phyloP scores from a whole-genome alignment of 2,888 invertebrate genomes.

The Hofmannophila pseudospretella region DNA sequence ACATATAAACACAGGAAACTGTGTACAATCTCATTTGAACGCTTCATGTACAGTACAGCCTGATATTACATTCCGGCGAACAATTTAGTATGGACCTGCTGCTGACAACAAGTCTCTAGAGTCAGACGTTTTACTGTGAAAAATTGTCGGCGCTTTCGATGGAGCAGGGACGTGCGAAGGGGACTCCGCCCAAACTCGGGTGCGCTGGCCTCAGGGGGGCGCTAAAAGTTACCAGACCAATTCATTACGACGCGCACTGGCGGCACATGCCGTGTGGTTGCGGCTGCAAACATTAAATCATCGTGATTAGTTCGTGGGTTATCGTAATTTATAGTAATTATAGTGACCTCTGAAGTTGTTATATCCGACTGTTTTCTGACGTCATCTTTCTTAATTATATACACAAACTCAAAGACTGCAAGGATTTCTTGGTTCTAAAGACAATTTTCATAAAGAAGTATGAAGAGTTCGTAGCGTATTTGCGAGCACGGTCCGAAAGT shows the following conservation, averaged over 20 bases:
- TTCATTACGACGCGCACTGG: neutral
- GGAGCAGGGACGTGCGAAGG: neutral
- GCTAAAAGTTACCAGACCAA: neutral
- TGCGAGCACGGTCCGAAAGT: too few relatives aligned
- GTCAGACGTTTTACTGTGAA: constrained; percentile 21
- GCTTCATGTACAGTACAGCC: constrained; percentile 22
- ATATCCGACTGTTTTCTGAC: too few relatives aligned
- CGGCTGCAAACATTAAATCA: too few relatives aligned
- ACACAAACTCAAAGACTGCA: too few relatives aligned
- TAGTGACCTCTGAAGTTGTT: too few relatives aligned
- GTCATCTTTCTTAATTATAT: too few relatives aligned
- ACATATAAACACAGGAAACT: constrained; percentile 29
- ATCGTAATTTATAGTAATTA: too few relatives aligned
- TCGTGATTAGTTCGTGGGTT: too few relatives aligned
- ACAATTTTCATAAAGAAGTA: too few relatives aligned
- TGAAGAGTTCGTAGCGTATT: too few relatives aligned
- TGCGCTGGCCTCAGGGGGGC: neutral
- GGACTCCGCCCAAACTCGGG: neutral
- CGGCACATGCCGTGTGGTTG: too few relatives aligned
- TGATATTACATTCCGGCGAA: constrained; percentile 14
- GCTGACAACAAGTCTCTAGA: constrained; percentile 20
- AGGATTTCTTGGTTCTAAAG: too few relatives aligned
- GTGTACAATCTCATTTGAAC: constrained; percentile 32
- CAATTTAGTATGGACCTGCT: constrained; percentile 8
- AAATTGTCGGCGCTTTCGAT: constrained; percentile 17